Evolutionary conservation across 1,140 invertebrate species (phyloP).

Genomic region (Macrobrachium rosenbergii): DNA sequence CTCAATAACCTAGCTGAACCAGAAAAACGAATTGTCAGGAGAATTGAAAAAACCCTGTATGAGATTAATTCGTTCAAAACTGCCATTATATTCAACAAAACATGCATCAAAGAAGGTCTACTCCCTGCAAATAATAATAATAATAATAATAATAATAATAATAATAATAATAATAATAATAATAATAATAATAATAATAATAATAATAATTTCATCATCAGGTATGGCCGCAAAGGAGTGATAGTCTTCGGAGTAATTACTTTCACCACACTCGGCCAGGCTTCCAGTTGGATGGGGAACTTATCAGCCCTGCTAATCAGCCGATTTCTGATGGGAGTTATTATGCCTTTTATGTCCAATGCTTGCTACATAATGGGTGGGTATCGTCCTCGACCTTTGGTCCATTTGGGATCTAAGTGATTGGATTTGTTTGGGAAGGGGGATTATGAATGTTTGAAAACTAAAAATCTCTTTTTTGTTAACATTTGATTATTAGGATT

Average conservation of each 20-base stretch:
- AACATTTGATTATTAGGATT: no score
- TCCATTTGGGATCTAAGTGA: not conserved
- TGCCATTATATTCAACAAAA: no score
- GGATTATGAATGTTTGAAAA: no score
- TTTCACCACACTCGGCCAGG: not conserved
- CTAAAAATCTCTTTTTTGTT: not conserved
- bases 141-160: no score
- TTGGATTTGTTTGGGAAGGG: not conserved
- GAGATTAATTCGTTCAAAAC: no score
- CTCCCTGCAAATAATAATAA: no score
- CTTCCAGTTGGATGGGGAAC: not conserved
- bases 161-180: not conserved
- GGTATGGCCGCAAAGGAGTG: constrained; percentile 5
- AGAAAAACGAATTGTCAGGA: no score
- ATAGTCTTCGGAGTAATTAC: not conserved
- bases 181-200: not conserved
- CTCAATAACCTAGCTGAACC: no score
- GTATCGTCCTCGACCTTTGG: not conserved
- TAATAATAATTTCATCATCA: not conserved
- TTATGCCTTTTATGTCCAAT: not conserved
- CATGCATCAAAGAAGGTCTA: no score
- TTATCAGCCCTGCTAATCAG: not conserved
- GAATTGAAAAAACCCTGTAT: no score
- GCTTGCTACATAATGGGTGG: constrained; percentile 7
- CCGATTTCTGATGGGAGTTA: constrained; percentile 1